Evolutionary conservation across 2,888 invertebrate genomes (phyloP).

Genomic region (Diarsia brunnea): DNA sequence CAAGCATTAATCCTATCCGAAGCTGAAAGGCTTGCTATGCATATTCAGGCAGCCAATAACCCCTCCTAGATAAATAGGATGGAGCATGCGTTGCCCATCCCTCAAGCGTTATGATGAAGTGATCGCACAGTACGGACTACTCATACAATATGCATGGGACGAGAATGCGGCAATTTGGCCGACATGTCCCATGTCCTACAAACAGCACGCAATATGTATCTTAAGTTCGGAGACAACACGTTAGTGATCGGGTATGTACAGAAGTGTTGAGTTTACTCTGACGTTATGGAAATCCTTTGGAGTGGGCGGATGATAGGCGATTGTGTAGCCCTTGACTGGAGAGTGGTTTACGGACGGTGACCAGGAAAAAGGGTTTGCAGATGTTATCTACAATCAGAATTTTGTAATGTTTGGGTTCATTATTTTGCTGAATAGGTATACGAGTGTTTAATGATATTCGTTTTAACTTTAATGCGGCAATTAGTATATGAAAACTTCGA

Average conservation of each 20-base stretch:
- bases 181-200: constrained; percentile 76
- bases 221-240: constrained; percentile 72
- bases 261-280: constrained; percentile 21
- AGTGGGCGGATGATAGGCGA: constrained; percentile 14
- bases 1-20: constrained; percentile 66
- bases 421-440: not conserved
- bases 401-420: not conserved
- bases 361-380: not conserved
- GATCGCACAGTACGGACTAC: constrained; percentile 77
- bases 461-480: not conserved
- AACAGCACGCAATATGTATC: constrained; percentile 71
- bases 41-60: constrained; percentile 75
- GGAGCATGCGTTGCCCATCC: constrained; percentile 73
- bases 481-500: not conserved
- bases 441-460: not conserved
- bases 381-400: not conserved
- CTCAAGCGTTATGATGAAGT: constrained; percentile 81
- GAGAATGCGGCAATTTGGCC: constrained; percentile 84
- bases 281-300: constrained; percentile 35
- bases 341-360: not conserved
- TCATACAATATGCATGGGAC: constrained; percentile 86
- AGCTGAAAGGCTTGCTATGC: constrained; percentile 68
- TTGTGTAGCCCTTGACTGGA: constrained; percentile 13
- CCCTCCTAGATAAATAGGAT: constrained; percentile 80
- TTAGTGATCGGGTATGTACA: constrained; percentile 63